phyloP scores from a whole-genome alignment of 53 echinoderm and acorn worm species.

The Mesocentrotus franciscanus region DNA sequence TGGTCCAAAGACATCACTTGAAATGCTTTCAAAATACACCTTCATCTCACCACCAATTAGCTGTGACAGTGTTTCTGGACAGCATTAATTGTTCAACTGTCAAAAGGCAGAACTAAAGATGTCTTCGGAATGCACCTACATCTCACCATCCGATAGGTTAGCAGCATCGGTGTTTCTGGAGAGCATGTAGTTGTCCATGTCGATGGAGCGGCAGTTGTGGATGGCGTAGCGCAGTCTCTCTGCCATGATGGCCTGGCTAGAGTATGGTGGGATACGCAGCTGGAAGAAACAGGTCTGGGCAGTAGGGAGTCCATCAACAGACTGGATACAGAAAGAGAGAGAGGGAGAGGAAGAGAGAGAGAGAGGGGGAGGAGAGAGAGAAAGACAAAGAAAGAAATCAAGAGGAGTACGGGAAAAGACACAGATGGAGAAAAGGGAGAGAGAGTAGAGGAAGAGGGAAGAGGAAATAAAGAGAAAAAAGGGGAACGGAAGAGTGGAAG shows the following conservation, averaged over 20 bases:
- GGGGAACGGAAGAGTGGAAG: too few relatives aligned
- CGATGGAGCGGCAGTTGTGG: constrained; percentile 98
- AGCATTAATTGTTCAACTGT: neutral
- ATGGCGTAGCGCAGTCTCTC: constrained; percentile 96
- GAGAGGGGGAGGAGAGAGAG: neutral
- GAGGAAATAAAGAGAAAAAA: too few relatives aligned
- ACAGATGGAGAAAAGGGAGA: neutral
- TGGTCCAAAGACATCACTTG: neutral
- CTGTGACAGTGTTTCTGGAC: too few relatives aligned
- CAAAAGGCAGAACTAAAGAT: neutral
- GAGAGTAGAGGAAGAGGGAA: neutral
- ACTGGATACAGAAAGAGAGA: constrained; percentile 65
- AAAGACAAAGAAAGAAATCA: neutral
- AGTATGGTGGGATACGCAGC: constrained; percentile 95
- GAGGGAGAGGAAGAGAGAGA: neutral
- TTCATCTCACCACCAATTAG: too few relatives aligned
- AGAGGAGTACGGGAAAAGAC: neutral
- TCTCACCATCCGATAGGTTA: constrained; percentile 87
- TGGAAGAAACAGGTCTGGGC: constrained; percentile 99
- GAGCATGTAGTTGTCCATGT: constrained; percentile 99
- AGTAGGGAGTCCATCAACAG: constrained; percentile 95
- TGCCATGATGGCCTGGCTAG: constrained; percentile 96
- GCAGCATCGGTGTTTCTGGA: constrained; percentile 96
- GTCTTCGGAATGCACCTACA: neutral
- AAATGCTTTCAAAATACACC: too few relatives aligned